A percentile compares a stretch with the other conserved stretches of the same genome.
Evolutionary conservation across 2,113 vertebrate genomes (phyloP).

Genomic region (Naja naja): DNA sequence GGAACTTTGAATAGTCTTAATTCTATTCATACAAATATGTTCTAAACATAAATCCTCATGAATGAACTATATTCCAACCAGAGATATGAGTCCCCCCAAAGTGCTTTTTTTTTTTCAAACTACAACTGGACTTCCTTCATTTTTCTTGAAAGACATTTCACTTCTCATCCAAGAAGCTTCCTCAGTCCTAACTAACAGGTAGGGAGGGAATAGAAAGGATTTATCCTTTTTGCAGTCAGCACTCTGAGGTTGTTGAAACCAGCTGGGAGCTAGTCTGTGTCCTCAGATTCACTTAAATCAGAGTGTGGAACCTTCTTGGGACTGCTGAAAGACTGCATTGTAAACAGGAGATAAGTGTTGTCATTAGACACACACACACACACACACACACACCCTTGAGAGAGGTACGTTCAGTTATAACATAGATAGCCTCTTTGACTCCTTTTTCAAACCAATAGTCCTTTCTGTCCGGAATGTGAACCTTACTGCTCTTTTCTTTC

Average conservation of each 20-base stretch:
- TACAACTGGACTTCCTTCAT: not conserved
- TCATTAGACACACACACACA: not conserved
- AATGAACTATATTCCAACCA: not conserved
- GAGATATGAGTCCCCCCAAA: not conserved
- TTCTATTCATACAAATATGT: not conserved
- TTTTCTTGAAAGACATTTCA: not conserved
- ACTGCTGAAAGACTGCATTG: not conserved
- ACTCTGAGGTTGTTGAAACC: not conserved
- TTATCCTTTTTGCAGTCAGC: not conserved
- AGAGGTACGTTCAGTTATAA: not conserved
- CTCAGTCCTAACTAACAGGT: not conserved
- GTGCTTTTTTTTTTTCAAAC: not conserved
- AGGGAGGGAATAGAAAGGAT: not conserved
- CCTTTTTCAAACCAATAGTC: not conserved
- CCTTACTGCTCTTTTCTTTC: not conserved
- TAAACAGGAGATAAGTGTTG: not conserved
- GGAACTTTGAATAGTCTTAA: not conserved
- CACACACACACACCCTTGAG: not conserved
- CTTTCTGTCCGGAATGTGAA: not conserved
- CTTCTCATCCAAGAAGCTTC: not conserved
- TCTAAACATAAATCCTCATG: not conserved
- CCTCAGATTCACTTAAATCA: not conserved
- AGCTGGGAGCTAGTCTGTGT: not conserved
- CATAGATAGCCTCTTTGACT: not conserved
- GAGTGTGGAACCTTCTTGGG: not conserved